phyloP scores from a whole-genome alignment of 1,140 invertebrate species.

The Mya arenaria region DNA sequence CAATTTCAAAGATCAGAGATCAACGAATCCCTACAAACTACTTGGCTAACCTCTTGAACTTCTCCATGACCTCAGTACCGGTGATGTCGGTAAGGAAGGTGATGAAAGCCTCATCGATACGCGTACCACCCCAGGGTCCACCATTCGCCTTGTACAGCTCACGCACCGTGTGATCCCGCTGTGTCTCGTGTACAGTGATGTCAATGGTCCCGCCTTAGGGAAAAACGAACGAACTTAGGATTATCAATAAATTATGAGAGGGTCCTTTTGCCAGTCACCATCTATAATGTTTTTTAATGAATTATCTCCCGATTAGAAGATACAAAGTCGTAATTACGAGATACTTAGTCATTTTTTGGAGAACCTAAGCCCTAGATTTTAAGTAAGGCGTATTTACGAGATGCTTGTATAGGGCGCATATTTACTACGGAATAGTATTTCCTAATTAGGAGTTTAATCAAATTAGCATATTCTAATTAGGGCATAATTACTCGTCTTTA shows the following conservation, averaged over 20 bases:
- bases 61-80: constrained; percentile 38
- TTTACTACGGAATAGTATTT: too few species aligned
- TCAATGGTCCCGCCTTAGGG: constrained; percentile 66
- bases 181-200: constrained; percentile 55
- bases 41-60: constrained; percentile 29
- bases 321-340: too few species aligned
- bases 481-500: too few species aligned
- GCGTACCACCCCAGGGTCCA: constrained; percentile 60
- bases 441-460: too few species aligned
- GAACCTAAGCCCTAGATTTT: too few species aligned
- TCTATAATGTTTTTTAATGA: not conserved
- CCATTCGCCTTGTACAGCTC: constrained; percentile 63
- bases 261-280: not conserved
- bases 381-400: too few species aligned
- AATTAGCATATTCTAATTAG: too few species aligned
- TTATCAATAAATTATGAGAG: not conserved
- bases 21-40: not conserved
- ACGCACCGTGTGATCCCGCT: constrained; percentile 29
- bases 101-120: constrained; percentile 49
- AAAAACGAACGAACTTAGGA: not conserved
- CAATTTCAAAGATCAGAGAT: not conserved
- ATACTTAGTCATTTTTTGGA: too few species aligned
- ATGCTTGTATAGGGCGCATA: too few species aligned
- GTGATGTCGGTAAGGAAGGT: constrained; percentile 43
- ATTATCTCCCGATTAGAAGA: not conserved